These are phyloP conservation scores for Antheraea pernyi DNA, from an alignment of 1,140 invertebrate species.

Conservation along the genomic window DNA sequence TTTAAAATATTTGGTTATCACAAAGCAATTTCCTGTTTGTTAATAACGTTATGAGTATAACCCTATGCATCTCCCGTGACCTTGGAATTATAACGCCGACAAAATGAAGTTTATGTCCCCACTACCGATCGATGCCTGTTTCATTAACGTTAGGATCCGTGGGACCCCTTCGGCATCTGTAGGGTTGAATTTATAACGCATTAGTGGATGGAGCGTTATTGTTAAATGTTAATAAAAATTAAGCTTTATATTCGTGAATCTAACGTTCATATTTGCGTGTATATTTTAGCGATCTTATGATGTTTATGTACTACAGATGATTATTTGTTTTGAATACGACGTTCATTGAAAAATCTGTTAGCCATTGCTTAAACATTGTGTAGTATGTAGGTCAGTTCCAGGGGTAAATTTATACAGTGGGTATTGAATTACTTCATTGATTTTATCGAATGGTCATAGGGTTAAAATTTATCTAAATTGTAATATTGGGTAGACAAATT, in stretches of 20 bases:
- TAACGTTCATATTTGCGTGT: constrained; percentile 3
- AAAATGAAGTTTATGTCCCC: constrained; percentile 59
- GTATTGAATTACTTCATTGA: too few species aligned
- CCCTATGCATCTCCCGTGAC: constrained; percentile 44
- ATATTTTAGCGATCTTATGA: not conserved
- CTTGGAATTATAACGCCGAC: constrained; percentile 49
- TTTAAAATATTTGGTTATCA: not conserved
- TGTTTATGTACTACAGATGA: not conserved
- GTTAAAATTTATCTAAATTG: too few species aligned
- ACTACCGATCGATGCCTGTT: constrained; percentile 49
- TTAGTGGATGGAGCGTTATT: not conserved
- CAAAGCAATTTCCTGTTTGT: not conserved
- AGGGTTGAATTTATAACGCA: constrained; percentile 29
- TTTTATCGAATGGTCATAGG: too few species aligned
- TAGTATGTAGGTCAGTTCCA: constrained; percentile 23
- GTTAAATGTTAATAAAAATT: not conserved
- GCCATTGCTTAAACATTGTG: not conserved
- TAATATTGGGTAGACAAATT: too few species aligned
- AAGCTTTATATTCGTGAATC: not conserved
- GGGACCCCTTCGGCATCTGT: constrained; percentile 34
- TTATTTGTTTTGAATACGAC: constrained; percentile 14
- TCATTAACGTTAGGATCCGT: constrained; percentile 51
- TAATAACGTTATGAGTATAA: not conserved
- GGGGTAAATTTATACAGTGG: not conserved
- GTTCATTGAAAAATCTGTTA: constrained; percentile 11